Evolutionary conservation across 2,113 vertebrate species (phyloP), one percentile per base, ranked within the genome.

Genomic region (Crotalus viridis): DNA sequence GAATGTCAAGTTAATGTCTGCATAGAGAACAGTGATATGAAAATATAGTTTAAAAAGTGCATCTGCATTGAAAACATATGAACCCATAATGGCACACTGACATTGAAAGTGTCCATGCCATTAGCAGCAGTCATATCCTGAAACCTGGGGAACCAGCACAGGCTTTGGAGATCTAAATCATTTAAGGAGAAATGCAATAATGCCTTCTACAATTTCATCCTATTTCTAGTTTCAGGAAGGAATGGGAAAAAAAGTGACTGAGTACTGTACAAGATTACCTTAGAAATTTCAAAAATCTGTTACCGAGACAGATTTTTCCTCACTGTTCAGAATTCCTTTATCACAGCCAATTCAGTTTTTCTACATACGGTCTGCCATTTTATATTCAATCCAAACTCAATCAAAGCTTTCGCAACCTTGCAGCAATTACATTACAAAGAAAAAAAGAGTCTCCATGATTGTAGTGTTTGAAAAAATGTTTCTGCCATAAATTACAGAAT

Each of bases 1-100:
- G 21, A 89, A 26, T 22, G 51, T 74, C 51, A 81, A 92, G 46
- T 33, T 92, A 39, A 52, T 56, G 74, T 10, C 33, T 89, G 91
- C 22, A 39, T 69, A 89, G 55, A 21, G 19, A 74, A 46, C 74
- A 21, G 74, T 43, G 12, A 59, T 88, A 89, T 15, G 69, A 92
- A 92, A 88, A 64, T 87, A 26, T 6, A 64, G 86, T 69, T 69
- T 55, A 19, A 69, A 92, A 89, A 55, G 92, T 56, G 92, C 69
- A 52, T 39, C 43, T 86, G 88, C 46, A 64, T 33, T 33, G 48
- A 51, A 64, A 88, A 69, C n/a, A 4, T 87, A 54, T 10, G 39
- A 88, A 85, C n/a, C 74, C 28, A 21, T 4, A 1, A 19, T 3
- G n/a, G 8, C 26, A 10, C 26, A 22, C 10, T 2, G 3, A 26